Base-by-base conservation (phyloP, 2,797 vertebrate genomes). In the Bryconaethiops microstoma region DNA sequence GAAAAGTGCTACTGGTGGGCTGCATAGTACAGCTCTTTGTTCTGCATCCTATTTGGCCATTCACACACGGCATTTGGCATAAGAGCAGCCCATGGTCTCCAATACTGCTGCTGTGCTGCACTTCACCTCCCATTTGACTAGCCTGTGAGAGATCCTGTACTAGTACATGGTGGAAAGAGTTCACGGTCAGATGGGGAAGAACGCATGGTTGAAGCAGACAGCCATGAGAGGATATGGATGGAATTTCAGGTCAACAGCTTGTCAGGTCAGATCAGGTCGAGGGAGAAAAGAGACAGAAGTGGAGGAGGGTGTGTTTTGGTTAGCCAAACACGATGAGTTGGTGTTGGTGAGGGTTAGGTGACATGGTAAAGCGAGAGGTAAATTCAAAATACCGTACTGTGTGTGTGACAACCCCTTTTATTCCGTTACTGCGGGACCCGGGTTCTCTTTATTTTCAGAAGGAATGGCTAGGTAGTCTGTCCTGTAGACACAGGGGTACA, bases 401-500 rank as follows among this genome's bases (percentile, higher is more conserved):
- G 88, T 85, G 86, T 75, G 82, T 80, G 87, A 87, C 84, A 85
- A 93, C 83, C 93, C 90, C 87, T 93, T 94, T 93, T 97, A 98
- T 87, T 98, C 96, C 86, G 96, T 94, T 90, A 96, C 96, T 4
- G 96, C 95, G 82, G 95, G 93, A 0, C 92, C 92, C 19, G 95
- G 94, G 85, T 93, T 96, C 85, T 97, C 97, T 95, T 97, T 98
- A 92, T 96, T 97, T 91, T 97, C 97, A 16, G 96, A 98, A 0
- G 97, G 96, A 89, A 99, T 95, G 19, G 97, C 97, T 86, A 99
- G 95, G 90, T 98, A 98, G 93, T 98, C 96, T 90, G 96, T 96
- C 91, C 97, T 99, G 91, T 29, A 80, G 91, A 87, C 60, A 87
- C 82, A 91, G 82, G 68, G 55, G 87, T 80, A 89, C 81, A 87